Base-by-base conservation (phyloP, 2,797 vertebrate genomes). In the Nasua narica region DNA sequence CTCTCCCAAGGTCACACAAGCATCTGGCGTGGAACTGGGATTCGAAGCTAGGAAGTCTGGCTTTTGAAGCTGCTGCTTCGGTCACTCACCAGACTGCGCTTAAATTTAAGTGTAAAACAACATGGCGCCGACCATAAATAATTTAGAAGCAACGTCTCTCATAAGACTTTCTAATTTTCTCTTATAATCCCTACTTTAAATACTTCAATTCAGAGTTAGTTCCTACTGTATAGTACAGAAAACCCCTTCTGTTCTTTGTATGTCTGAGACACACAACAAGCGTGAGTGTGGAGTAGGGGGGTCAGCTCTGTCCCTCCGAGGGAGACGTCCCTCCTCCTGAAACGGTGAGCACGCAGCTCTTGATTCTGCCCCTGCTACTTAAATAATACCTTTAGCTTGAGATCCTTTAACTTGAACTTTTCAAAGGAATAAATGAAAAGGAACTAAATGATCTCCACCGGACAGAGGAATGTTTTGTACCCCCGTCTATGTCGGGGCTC, bases 251-350 rank as follows among this genome's bases (percentile, higher is more conserved):
- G 29, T n/a, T 69, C 29, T 56, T 18, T 14, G 10, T 16, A 12
- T 10, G 7, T 46, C 54, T 76, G 79, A 40, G 48, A 27, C 58
- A 2, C 2, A 16, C 11, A 52, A 14, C 60, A 15, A 21, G 21
- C 0, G 0, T 19, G 0, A 8, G 11, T 62, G 27, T 15, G 35
- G 3, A 48, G 4, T 5, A 11, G 6, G 4, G 43, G 48, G 43
- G 14, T 46, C 67, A 25, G 16, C 50, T 69, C 46, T 56, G 27
- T 48, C 82, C 37, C 1, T 50, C 2, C 0, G 18, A 3, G 27
- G n/a, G 37, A 14, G 21, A n/a, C 2, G 32, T 10, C 56, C 19
- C 46, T 32, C 1, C 16, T 19, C 40, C 52, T 12, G 8, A 60
- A 62, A 21, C 5, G 43, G 29, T 21, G 67, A 95, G 29, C 72